phyloP scores from a whole-genome alignment of 1,140 invertebrate species.

The Drosophila sulfurigaster region DNA sequence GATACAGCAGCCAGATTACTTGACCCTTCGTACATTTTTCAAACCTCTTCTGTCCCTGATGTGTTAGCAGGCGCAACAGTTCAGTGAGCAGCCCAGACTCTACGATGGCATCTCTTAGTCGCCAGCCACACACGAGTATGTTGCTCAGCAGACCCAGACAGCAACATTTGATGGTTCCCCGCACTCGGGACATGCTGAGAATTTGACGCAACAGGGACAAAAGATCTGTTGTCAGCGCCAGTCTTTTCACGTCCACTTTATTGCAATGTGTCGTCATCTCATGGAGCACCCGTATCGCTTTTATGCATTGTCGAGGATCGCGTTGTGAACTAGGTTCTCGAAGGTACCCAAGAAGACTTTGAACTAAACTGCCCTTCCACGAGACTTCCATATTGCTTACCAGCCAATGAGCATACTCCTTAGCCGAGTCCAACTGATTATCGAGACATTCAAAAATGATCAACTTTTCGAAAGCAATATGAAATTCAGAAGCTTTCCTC shows the following conservation, averaged over 20 bases:
- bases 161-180: constrained; percentile 23
- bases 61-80: constrained; percentile 17
- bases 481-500: constrained; percentile 3
- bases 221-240: constrained; percentile 35
- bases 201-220: constrained; percentile 17
- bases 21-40: not conserved
- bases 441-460: constrained; percentile 26
- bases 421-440: constrained; percentile 35
- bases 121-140: constrained; percentile 38
- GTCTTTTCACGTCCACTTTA: constrained; percentile 43
- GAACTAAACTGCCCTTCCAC: constrained; percentile 23
- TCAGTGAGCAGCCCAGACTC: constrained; percentile 36
- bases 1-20: constrained; percentile 46
- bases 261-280: constrained; percentile 50
- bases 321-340: not conserved
- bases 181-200: not conserved
- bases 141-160: constrained; percentile 43
- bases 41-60: not conserved
- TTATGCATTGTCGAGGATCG: constrained; percentile 35
- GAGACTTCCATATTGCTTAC: constrained; percentile 27
- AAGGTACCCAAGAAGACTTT: constrained; percentile 11
- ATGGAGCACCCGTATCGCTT: constrained; percentile 40
- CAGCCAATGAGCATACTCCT: constrained; percentile 33
- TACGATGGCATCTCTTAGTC: constrained; percentile 41
- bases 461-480: constrained; percentile 8